Percentiles rank a stretch among this genome's conserved stretches.
Evolutionary conservation across 2,797 vertebrate species (phyloP).

Genomic region (Microcaecilia unicolor): DNA sequence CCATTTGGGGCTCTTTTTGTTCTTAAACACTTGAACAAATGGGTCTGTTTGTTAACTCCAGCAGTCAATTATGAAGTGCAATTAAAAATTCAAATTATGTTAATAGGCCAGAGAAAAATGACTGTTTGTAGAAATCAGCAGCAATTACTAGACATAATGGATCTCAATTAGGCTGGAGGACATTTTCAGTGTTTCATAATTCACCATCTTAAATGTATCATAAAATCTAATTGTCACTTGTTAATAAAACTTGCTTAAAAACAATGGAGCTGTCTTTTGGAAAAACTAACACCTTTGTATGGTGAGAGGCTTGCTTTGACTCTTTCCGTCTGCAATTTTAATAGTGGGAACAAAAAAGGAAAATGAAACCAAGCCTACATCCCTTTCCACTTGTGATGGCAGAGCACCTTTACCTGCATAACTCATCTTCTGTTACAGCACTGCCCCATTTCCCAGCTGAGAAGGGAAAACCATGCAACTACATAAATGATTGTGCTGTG

Average conservation of each 20-base stretch:
- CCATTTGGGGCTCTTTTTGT: slow-evolving; percentile 35
- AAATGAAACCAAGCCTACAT: too few species aligned
- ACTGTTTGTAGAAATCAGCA: slow-evolving; percentile 87
- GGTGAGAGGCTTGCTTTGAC: too few species aligned
- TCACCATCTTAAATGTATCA: slow-evolving; percentile 57
- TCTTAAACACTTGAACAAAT: slow-evolving; percentile 47
- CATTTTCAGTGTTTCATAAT: slow-evolving; percentile 69
- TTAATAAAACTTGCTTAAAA: slow-evolving; percentile 54
- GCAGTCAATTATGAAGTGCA: slow-evolving; percentile 63
- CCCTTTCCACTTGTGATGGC: too few species aligned
- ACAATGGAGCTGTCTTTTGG: slow-evolving; percentile 15
- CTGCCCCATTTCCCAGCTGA: too few species aligned
- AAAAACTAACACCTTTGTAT: slow-evolving; percentile 17
- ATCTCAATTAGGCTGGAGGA: slow-evolving; percentile 92
- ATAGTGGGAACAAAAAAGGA: too few species aligned
- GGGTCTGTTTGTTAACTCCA: slow-evolving; percentile 56
- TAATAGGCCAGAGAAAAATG: slow-evolving; percentile 89
- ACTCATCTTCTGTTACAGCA: too few species aligned
- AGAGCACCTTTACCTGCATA: too few species aligned
- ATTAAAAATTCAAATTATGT: slow-evolving; percentile 97
- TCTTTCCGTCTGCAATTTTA: too few species aligned
- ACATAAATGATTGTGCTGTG: too few species aligned
- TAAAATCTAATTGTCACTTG: slow-evolving; percentile 50
- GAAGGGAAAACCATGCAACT: too few species aligned
- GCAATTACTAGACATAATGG: slow-evolving; percentile 95